A percentile compares a stretch with the other conserved stretches of the same genome.
phyloP scores from a whole-genome alignment of 1,140 invertebrate species.

The Mycetomoellerius zeteki region DNA sequence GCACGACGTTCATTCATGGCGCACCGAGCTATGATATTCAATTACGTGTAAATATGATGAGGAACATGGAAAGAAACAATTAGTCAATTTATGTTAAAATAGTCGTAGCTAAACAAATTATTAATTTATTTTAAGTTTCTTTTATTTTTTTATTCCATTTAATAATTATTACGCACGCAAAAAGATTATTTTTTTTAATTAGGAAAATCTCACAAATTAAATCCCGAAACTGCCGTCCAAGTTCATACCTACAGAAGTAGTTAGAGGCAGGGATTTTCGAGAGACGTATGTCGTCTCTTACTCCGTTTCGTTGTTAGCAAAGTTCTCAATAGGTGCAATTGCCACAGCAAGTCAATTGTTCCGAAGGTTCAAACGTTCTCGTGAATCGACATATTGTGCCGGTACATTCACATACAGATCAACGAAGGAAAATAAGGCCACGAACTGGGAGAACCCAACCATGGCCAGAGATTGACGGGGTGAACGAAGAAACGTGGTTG shows the following conservation, averaged over 20 bases:
- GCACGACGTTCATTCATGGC: constrained; percentile 5
- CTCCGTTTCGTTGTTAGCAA: neutral
- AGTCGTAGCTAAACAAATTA: neutral
- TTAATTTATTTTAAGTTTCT: constrained; percentile 1
- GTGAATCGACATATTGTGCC: constrained; percentile 11
- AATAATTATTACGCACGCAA: neutral
- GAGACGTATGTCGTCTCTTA: constrained; percentile 19
- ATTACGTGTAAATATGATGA: constrained; percentile 8
- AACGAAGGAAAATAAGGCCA: constrained; percentile 3
- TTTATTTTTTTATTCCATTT: neutral
- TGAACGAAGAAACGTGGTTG: neutral
- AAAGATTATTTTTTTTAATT: neutral
- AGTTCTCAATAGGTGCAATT: constrained; percentile 59
- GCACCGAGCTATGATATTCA: constrained; percentile 30
- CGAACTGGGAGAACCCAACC: constrained; percentile 31
- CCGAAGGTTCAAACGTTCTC: constrained; percentile 13
- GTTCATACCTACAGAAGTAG: neutral
- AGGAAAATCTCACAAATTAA: neutral
- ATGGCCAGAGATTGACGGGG: neutral
- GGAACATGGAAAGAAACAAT: neutral
- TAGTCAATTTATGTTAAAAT: neutral
- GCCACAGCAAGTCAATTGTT: constrained; percentile 34
- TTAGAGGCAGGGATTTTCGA: neutral
- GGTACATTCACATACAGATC: constrained; percentile 37
- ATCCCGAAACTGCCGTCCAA: neutral